phyloP scores from a whole-genome alignment of 2,888 invertebrate genomes.

The Diadromus collaris region DNA sequence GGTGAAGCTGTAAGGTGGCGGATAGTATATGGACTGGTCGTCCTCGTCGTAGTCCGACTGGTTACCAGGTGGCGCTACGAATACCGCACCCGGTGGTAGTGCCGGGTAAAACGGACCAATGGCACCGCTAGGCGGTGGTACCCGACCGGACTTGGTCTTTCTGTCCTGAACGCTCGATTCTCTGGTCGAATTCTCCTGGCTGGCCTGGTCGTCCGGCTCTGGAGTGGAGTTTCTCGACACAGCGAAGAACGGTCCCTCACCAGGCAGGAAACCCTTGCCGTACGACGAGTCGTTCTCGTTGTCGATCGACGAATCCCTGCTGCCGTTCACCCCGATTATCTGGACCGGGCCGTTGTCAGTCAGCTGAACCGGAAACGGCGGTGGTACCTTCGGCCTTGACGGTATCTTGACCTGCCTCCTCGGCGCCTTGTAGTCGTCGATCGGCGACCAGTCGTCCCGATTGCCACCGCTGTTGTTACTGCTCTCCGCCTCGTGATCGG shows the following conservation, averaged over 20 bases:
- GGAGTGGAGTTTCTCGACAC: slow-evolving; percentile 81
- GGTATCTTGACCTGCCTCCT: slow-evolving; percentile 93
- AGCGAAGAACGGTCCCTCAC: slow-evolving; percentile 81
- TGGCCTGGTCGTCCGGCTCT: slow-evolving; percentile 81
- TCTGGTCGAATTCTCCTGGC: slow-evolving; percentile 82
- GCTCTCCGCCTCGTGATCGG: slow-evolving; percentile 75
- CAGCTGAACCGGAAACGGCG: slow-evolving; percentile 96
- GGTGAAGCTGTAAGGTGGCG: slow-evolving; percentile 94
- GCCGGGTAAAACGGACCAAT: slow-evolving; percentile 79
- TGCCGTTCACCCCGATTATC: slow-evolving; percentile 91
- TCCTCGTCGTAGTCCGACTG: slow-evolving; percentile 91
- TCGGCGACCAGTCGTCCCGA: slow-evolving; percentile 85
- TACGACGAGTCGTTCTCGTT: slow-evolving; percentile 74
- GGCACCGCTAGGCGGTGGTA: slow-evolving; percentile 70
- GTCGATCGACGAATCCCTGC: slow-evolving; percentile 80
- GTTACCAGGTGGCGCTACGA: slow-evolving; percentile 82
- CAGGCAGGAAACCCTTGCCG: slow-evolving; percentile 78
- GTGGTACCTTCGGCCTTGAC: slow-evolving; percentile 90
- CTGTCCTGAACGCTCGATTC: slow-evolving; percentile 78
- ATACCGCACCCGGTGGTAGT: slow-evolving; percentile 84
- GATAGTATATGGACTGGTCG: slow-evolving; percentile 95
- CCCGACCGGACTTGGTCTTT: slow-evolving; percentile 82
- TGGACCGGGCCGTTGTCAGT: slow-evolving; percentile 92
- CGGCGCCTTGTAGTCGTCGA: slow-evolving; percentile 92
- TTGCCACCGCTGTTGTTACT: slow-evolving; percentile 40